Evolutionary conservation across 2,888 invertebrate species (phyloP).

Genomic region (Sinopyrophorus schimmeli): DNA sequence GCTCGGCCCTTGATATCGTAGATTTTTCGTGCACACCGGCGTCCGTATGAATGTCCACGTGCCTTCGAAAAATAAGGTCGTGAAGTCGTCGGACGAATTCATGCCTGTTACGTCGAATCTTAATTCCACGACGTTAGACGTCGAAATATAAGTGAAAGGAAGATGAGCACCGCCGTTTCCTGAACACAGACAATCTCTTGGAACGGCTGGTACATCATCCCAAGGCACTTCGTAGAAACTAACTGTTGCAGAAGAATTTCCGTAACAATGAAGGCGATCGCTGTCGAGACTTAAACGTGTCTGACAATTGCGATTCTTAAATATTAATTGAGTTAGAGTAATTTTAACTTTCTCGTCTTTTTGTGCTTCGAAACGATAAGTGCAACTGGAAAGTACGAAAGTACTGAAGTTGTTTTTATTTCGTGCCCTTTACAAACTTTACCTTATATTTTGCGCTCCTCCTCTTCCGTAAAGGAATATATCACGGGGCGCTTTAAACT

Average conservation of each 20-base stretch:
- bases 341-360: constrained; percentile 79
- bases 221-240: constrained; percentile 79
- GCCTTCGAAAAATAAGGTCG: constrained; percentile 82
- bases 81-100: constrained; percentile 84
- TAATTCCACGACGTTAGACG: constrained; percentile 76
- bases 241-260: constrained; percentile 70
- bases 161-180: constrained; percentile 51
- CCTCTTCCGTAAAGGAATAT: constrained; percentile 86
- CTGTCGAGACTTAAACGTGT: constrained; percentile 67
- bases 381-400: constrained; percentile 65
- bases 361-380: constrained; percentile 85
- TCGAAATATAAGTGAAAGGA: constrained; percentile 77
- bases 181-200: constrained; percentile 81
- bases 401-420: no score
- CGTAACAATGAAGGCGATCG: constrained; percentile 71
- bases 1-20: constrained; percentile 73
- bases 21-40: constrained; percentile 69
- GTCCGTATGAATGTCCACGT: constrained; percentile 78
- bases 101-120: constrained; percentile 81
- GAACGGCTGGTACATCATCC: constrained; percentile 69
- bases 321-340: constrained; percentile 72
- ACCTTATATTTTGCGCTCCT: constrained; percentile 80
- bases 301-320: constrained; percentile 57
- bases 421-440: no score
- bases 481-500: constrained; percentile 78